Conservation (phyloP, 2,113 vertebrate species). For the Thryonomys swinderianus region DNA sequence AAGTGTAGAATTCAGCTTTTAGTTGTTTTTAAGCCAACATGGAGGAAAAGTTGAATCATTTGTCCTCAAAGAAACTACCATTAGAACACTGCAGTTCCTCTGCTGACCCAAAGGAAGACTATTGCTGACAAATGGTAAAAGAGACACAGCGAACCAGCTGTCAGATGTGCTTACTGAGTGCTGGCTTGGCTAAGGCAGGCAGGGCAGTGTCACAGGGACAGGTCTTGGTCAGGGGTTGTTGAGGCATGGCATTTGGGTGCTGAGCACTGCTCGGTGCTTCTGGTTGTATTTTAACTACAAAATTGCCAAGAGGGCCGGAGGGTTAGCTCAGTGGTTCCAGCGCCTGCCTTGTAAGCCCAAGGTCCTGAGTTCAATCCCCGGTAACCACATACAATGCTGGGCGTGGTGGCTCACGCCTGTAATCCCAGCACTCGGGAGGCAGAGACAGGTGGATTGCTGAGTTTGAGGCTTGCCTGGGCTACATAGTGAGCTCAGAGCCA, state of each 20-base stretch:
- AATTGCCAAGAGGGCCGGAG: too few relatives aligned
- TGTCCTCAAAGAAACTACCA: conserved; percentile 69
- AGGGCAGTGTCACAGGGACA: not conserved
- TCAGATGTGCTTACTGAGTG: conserved; percentile 59
- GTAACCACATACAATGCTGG: too few relatives aligned
- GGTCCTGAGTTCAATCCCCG: too few relatives aligned
- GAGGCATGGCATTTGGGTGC: rapidly evolving
- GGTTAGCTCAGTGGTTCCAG: too few relatives aligned
- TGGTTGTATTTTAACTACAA: not conserved
- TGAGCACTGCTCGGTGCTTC: not conserved
- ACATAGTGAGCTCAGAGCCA: too few relatives aligned
- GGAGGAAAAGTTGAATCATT: conserved; percentile 41
- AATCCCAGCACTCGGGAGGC: too few relatives aligned
- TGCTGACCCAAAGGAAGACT: not conserved
- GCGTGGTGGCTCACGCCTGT: too few relatives aligned
- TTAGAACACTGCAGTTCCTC: conserved; percentile 51
- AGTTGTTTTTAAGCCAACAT: conserved; percentile 56
- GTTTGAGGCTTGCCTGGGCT: too few relatives aligned
- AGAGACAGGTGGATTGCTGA: too few relatives aligned
- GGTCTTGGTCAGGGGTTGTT: rapidly evolving
- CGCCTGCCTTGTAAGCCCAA: too few relatives aligned
- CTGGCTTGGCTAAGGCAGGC: rapidly evolving
- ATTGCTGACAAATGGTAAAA: conserved; percentile 74
- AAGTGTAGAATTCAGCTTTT: conserved; percentile 29
- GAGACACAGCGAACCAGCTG: conserved; percentile 71